Percentiles rank a stretch among this genome's conserved stretches.
Conservation (phyloP, 2,113 vertebrate genomes). For the Murina feae region DNA sequence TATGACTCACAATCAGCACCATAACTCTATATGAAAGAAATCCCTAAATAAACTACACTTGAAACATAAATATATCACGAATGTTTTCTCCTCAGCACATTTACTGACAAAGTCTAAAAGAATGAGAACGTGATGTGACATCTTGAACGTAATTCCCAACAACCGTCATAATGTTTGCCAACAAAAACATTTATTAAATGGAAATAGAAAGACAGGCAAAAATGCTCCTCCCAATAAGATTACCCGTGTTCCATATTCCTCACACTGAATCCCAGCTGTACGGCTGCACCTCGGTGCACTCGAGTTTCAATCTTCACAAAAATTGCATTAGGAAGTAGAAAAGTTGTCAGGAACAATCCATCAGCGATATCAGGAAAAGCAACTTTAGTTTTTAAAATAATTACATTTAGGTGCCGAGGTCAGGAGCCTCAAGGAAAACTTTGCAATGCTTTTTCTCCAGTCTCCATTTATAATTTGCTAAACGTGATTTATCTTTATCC, state of each 20-base stretch:
- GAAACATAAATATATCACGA: neutral
- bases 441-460: conserved; percentile 25
- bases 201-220: neutral
- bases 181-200: neutral
- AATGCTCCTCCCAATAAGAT: neutral
- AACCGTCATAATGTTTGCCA: neutral
- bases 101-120: neutral
- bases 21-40: neutral
- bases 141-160: neutral
- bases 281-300: neutral
- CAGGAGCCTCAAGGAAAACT: conserved; percentile 20
- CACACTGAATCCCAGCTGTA: neutral
- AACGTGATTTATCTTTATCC: conserved; percentile 69
- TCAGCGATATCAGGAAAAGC: conserved; percentile 17
- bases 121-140: neutral
- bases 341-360: neutral
- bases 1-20: neutral
- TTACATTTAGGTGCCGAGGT: conserved; percentile 43
- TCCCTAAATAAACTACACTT: conserved; percentile 4
- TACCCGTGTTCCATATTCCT: neutral
- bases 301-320: neutral
- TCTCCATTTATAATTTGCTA: conserved; percentile 43
- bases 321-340: neutral
- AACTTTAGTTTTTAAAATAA: conserved; percentile 14
- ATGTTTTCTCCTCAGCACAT: neutral